phyloP scores from a whole-genome alignment of 2,113 vertebrate genomes.

The Pedetes capensis region DNA sequence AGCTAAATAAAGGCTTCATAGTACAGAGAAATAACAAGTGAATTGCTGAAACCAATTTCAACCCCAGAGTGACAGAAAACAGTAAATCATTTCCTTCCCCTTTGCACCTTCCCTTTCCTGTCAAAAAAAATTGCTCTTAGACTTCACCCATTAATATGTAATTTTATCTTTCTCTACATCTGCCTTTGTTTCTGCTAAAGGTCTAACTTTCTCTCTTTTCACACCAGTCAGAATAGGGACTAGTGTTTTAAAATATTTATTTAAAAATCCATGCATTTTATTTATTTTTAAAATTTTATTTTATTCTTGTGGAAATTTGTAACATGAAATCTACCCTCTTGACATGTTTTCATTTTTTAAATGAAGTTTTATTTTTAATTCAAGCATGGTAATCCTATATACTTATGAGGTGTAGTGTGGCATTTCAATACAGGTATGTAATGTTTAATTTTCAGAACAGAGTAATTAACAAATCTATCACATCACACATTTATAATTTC shows the following conservation, averaged over 20 bases:
- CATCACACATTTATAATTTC: not conserved
- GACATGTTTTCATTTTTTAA: not conserved
- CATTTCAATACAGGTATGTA: not conserved
- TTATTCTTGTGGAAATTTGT: not conserved
- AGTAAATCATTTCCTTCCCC: constrained; percentile 38
- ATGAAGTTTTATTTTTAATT: not conserved
- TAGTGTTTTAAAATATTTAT: not conserved
- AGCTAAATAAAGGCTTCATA: constrained; percentile 57
- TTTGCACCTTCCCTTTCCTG: not conserved
- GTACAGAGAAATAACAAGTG: constrained; percentile 39
- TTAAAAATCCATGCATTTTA: not conserved
- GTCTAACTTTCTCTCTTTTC: constrained; percentile 2
- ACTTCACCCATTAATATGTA: constrained; percentile 50
- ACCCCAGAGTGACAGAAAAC: constrained; percentile 13
- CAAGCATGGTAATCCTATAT: not conserved
- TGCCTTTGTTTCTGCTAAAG: constrained; percentile 55
- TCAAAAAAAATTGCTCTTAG: not conserved
- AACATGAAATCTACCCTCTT: not conserved
- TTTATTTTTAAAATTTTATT: not conserved
- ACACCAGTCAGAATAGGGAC: not conserved
- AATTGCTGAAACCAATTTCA: constrained; percentile 61
- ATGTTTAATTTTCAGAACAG: not conserved
- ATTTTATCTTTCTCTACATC: constrained; percentile 54
- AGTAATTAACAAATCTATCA: not conserved
- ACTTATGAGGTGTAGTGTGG: not conserved